These are phyloP conservation scores for Chymomyza amoena DNA, from an alignment of 2,888 invertebrate species.

Conservation along the genomic window DNA sequence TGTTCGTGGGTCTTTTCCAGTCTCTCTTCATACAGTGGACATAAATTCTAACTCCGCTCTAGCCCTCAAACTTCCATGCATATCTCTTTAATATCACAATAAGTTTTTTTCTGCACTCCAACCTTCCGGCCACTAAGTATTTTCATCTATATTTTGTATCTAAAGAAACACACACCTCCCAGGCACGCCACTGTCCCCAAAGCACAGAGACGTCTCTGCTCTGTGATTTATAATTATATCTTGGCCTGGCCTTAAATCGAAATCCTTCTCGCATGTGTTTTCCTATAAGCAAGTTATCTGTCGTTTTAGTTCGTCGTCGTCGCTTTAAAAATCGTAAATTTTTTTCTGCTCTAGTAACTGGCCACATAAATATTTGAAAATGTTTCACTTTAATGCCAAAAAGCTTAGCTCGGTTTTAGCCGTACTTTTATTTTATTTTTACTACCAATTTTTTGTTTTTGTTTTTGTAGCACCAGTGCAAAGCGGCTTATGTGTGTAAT, in stretches of 20 bases:
- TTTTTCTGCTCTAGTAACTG: slow-evolving; percentile 41
- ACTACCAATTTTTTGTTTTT: slow-evolving; percentile 17
- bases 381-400: slow-evolving; percentile 32
- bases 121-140: too few relatives aligned
- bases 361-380: slow-evolving; percentile 52
- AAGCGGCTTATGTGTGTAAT: slow-evolving; percentile 63
- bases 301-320: not conserved
- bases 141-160: too few relatives aligned
- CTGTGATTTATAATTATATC: slow-evolving; percentile 61
- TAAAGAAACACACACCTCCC: too few relatives aligned
- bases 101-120: too few relatives aligned
- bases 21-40: too few relatives aligned
- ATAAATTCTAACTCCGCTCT: too few relatives aligned
- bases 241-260: slow-evolving; percentile 34
- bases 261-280: slow-evolving; percentile 13
- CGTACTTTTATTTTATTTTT: slow-evolving; percentile 11
- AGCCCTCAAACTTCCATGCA: too few relatives aligned
- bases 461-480: not conserved
- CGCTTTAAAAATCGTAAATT: slow-evolving; percentile 26
- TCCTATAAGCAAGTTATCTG: not conserved
- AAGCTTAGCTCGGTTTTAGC: slow-evolving; percentile 20
- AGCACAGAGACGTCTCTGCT: slow-evolving; percentile 12
- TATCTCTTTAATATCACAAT: too few relatives aligned
- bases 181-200: too few relatives aligned
- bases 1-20: too few relatives aligned